Evolutionary conservation across 1,140 invertebrate species (phyloP).

Genomic region (Aporrectodea caliginosa): DNA sequence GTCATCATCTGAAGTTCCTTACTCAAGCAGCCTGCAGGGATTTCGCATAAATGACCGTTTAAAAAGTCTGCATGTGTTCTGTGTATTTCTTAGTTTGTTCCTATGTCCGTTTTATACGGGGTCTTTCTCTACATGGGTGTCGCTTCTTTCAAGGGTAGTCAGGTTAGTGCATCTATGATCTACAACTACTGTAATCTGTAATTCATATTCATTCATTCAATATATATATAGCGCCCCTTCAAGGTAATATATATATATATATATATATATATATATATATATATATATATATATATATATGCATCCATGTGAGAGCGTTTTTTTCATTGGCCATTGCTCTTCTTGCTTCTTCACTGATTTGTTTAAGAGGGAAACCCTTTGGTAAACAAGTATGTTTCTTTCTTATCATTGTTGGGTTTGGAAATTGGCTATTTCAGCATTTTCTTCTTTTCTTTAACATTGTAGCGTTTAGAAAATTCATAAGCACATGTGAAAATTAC

Average conservation of each 20-base stretch:
- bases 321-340: neutral
- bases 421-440: too few relatives aligned
- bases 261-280: too few relatives aligned
- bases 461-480: too few relatives aligned
- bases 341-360: too few relatives aligned
- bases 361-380: too few relatives aligned
- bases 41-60: too few relatives aligned
- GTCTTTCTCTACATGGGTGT: conserved; percentile 55
- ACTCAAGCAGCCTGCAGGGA: too few relatives aligned
- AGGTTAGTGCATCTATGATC: too few relatives aligned
- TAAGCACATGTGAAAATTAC: too few relatives aligned
- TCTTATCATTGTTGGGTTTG: too few relatives aligned
- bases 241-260: neutral
- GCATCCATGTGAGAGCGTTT: neutral
- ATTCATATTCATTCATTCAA: neutral
- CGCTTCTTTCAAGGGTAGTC: conserved; percentile 48
- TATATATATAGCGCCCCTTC: neutral
- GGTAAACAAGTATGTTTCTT: too few relatives aligned
- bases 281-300: neutral
- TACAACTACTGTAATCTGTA: conserved; percentile 42
- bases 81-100: conserved; percentile 45
- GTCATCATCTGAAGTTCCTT: neutral
- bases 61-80: neutral
- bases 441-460: too few relatives aligned
- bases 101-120: conserved; percentile 53